A percentile compares a stretch with the other conserved stretches of the same genome.
phyloP scores from a whole-genome alignment of 2,888 invertebrate genomes.

The Ophioninae sp. region DNA sequence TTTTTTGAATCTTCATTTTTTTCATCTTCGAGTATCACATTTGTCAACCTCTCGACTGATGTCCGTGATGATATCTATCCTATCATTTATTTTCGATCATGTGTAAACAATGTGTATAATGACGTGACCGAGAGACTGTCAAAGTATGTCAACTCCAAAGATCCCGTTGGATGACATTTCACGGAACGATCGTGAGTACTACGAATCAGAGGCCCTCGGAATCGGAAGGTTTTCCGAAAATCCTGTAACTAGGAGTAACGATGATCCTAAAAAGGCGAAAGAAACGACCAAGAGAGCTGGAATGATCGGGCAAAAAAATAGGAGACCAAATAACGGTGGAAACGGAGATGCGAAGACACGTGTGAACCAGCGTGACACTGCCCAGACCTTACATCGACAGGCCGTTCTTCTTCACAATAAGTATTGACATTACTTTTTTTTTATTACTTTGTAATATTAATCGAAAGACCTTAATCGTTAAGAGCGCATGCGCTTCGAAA shows the following conservation, averaged over 20 bases:
- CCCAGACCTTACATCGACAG: slow-evolving; percentile 72
- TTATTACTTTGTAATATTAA: background rate
- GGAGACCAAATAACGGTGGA: slow-evolving; percentile 42
- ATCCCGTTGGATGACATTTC: slow-evolving; percentile 16
- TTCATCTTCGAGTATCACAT: background rate
- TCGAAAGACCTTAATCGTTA: background rate
- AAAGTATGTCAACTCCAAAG: slow-evolving; percentile 27
- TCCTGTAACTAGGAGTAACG: slow-evolving; percentile 16
- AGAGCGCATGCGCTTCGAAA: background rate
- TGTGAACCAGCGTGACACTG: slow-evolving; percentile 67
- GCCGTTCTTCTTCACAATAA: slow-evolving; percentile 72
- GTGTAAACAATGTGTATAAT: slow-evolving; percentile 2
- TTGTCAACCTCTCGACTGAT: background rate
- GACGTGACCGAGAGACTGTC: slow-evolving; percentile 14
- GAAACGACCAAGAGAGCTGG: slow-evolving; percentile 67
- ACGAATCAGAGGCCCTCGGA: slow-evolving; percentile 13
- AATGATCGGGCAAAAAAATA: slow-evolving; percentile 63
- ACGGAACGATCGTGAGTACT: slow-evolving; percentile 1
- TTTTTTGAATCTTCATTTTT: background rate
- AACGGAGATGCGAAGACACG: slow-evolving; percentile 33
- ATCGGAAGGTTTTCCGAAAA: slow-evolving; percentile 6
- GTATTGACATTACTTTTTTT: slow-evolving; percentile 46
- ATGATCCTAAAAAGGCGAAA: slow-evolving; percentile 66
- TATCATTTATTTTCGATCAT: background rate
- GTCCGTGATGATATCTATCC: background rate